phyloP scores from a whole-genome alignment of 2,888 invertebrate species.

The Thereva nobilitata region DNA sequence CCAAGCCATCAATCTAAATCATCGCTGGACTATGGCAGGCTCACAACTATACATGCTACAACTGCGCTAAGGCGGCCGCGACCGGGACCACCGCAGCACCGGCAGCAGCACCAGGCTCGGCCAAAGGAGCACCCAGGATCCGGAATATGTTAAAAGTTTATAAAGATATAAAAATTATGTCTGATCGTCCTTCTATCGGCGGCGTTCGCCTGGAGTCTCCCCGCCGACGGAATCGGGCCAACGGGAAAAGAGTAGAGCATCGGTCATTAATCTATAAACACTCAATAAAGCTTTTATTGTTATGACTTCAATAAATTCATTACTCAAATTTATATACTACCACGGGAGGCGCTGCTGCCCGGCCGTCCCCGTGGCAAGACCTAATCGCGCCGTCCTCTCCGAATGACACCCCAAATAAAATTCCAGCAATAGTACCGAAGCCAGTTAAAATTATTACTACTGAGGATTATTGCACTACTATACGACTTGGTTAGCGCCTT shows the following conservation, averaged over 20 bases:
- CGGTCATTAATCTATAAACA: constrained; percentile 45
- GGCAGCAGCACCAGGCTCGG: not conserved
- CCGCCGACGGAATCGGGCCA: not conserved
- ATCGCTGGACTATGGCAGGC: constrained; percentile 1
- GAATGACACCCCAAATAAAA: constrained; percentile 1
- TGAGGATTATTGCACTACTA: constrained; percentile 1
- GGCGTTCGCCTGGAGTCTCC: not conserved
- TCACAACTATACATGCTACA: not conserved
- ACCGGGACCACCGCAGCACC: not conserved
- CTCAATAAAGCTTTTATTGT: constrained; percentile 45
- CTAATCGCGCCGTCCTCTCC: not conserved
- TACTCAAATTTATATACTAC: constrained; percentile 38
- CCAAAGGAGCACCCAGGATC: not conserved
- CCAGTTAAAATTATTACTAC: constrained; percentile 11
- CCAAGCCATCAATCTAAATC: constrained; percentile 18
- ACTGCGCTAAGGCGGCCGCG: not conserved
- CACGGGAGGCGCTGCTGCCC: constrained; percentile 8
- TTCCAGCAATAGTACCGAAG: not conserved
- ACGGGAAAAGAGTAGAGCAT: constrained; percentile 16
- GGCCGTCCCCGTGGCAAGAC: not conserved
- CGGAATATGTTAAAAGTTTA: constrained; percentile 12
- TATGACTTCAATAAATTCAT: constrained; percentile 45
- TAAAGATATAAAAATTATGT: not conserved
- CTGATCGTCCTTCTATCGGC: not conserved
- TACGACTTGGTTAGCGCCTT: not conserved